Base-by-base conservation (phyloP, 2,888 invertebrate species). In the Globia sparganii region DNA sequence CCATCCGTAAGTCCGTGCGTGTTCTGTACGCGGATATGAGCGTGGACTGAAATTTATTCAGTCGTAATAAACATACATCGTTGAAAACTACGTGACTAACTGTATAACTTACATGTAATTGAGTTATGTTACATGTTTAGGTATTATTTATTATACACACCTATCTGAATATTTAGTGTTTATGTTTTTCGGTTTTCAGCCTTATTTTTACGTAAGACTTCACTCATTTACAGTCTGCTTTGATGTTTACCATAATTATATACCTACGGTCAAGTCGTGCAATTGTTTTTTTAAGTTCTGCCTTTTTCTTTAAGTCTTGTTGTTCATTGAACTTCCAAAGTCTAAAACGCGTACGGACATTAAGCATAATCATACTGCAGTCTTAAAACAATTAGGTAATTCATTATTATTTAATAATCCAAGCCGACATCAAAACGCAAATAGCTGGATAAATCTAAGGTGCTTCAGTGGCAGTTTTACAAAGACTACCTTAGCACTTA, bases 1-100 rank as follows among this genome's bases (percentile, higher is more conserved):
- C 92, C 90, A 90, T 89, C 91, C 91, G 90, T 90, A 90, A 90
- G 87, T 87, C 84, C 88, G 91, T 94, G 95, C 95, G 95, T 95
- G 96, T 91, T 92, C 88, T 88, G 87, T 89, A 94, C 92, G 91
- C 96, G 96, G 96, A 96, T 95, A 91, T 94, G 91, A 91, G 87
- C 88, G 91, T 86, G 87, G 85, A 89, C 87, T 88, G 84, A 91
- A 90, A 88, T 89, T 87, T 88, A 90, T 90, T 90, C 88, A 90
- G 72, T 89, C 85, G 86, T 88, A 79, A 79, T 84, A 81, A 80
- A 86, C 75, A 81, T 79, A 81, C 83, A 75, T 72, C 58, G 68
- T 78, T 76, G 62, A 68, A 80, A 64, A 71, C 59, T 77, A 78
- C 81, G 71, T 78, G 79, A 83, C 77, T 81, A 72, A 79, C 71